Evolutionary conservation across 2,888 invertebrate species (phyloP), one percentile per base, ranked within the genome.

Genomic region (Mythimna pallens): DNA sequence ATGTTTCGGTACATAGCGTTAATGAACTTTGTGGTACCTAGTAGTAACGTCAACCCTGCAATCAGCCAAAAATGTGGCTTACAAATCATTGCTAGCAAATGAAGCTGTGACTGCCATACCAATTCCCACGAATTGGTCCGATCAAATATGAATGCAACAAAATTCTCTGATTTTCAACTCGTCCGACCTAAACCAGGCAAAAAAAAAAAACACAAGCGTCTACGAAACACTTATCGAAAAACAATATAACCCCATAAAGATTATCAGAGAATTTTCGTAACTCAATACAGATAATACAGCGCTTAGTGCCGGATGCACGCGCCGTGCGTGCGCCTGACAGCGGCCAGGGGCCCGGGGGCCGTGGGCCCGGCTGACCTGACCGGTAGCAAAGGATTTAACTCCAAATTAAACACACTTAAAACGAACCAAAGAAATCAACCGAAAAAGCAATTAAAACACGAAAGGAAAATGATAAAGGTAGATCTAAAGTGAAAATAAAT

Each of bases 261-360:
- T 76, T 69, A 67, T 84, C 71, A 70, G 68, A 55, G 66, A 77
- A 66, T 78, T 73, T 57, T 78, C 62, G 86, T 65, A 89, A 87
- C 87, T 86, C 76, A 83, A 89, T 89, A 84, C 71, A 76, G 84
- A 82, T 87, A 87, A 83, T 86, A 79, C 85, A 76, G 52, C 57
- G 76, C 69, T 76, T 68, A 78, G 70, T 50, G 76, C 57, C 68
- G 50, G 70, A 47, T 69, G 83, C 88, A 89, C 90, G 87, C 86
- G 88, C 65, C 83, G 77, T 7, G 66, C 73, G 76, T 88, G 89
- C 82, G 80, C 69, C 76, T 84, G 84, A 82, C 88, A 86, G 85
- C 64, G 70, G 81, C 64, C 72, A 80, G 84, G 76, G 82, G 77
- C 70, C 58, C 20, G n/a, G 34, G 36, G 34, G 36, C 58, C 5